Evolutionary conservation across 2,888 invertebrate species (phyloP).

Genomic region (Galerucella nymphaeae): DNA sequence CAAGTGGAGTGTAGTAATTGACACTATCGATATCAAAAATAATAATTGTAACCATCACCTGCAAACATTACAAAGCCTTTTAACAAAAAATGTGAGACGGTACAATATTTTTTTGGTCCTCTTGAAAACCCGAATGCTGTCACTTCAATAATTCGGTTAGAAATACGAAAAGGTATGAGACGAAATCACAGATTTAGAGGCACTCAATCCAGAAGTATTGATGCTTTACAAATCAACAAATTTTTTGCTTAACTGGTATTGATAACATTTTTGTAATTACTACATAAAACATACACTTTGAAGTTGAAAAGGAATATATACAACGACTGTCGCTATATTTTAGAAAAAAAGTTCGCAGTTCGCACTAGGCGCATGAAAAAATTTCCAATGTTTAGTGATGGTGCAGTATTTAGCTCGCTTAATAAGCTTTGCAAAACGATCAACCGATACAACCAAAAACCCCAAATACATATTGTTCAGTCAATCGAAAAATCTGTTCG

Average conservation of each 20-base stretch:
- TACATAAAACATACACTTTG: no score
- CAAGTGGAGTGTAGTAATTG: no score
- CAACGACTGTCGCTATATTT: no score
- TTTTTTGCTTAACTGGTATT: not conserved
- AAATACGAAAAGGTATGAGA: slow-evolving; percentile 50
- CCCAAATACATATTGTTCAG: not conserved
- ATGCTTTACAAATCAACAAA: slow-evolving; percentile 30
- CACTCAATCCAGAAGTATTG: slow-evolving; percentile 53
- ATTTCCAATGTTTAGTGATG: no score
- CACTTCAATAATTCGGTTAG: slow-evolving; percentile 43
- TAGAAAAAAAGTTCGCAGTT: no score
- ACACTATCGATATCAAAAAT: not conserved
- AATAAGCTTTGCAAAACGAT: no score
- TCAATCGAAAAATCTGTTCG: not conserved
- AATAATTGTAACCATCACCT: not conserved
- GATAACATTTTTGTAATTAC: no score
- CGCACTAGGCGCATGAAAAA: no score
- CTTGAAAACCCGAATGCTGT: slow-evolving; percentile 36
- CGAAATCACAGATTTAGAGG: slow-evolving; percentile 64
- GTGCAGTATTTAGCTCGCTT: no score
- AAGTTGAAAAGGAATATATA: no score
- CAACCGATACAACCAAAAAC: no score
- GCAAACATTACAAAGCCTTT: not conserved
- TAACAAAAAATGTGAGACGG: slow-evolving; percentile 5
- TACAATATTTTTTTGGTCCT: slow-evolving; percentile 43